Evolutionary conservation across 2,113 vertebrate species (phyloP), one percentile per base, ranked within the genome.

Genomic region (Lampris incognitus): DNA sequence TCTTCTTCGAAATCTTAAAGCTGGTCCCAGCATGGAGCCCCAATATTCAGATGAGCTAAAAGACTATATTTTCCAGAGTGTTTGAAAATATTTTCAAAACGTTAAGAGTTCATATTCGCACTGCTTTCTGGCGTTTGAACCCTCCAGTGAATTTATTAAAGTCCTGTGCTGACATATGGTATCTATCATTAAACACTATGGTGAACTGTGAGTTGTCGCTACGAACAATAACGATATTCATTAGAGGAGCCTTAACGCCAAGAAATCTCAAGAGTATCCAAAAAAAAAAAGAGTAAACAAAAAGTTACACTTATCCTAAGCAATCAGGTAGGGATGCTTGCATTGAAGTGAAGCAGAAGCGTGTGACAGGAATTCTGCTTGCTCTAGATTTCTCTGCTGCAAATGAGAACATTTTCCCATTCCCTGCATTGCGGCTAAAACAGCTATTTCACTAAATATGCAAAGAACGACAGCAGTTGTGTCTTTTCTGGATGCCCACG

Each of bases 371-470:
- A 79, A 69, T 59, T 72, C 70, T 83, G 62, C 24, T 70, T 37
- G 73, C 37, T 79, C 59, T 50, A 24, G 41, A 4, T 49, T 50
- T 51, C 42, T 42, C 48, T 49, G 51, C 63, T 60, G 40, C 5
- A 69, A 84, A 81, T 80, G 77, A 65, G 88, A 77, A 84, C 85
- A 85, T 82, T 86, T 85, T 83, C 69, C 68, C 64, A 37, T 69
- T 9, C 39, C 64, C 66, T 69, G 72, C 64, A 52, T 81, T 86
- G 65, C 78, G 77, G 71, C 74, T 67, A 67, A 24, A 66, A 81
- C 69, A 66, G 70, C 78, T 62, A 87, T 78, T 82, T 78, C 61
- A 74, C 65, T 60, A 83, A 89, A 80, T 85, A 91, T 86, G 74
- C 52, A 75, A 59, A 83, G 67, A 75, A 63, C 71, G 69, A 89